Base-by-base conservation (phyloP, 1,140 invertebrate genomes). In the Drosophila tani region DNA sequence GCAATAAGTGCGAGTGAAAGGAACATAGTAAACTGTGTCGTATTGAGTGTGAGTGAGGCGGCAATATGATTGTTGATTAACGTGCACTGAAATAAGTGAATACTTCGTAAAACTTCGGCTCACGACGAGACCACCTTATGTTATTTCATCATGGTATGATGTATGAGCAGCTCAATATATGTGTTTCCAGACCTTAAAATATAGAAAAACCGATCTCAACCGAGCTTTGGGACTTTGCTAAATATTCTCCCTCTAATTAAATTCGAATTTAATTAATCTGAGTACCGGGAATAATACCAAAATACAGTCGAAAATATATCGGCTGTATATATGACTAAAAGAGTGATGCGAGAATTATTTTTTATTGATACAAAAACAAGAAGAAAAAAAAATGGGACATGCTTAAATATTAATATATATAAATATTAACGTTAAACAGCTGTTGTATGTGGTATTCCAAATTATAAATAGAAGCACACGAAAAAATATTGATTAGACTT, bases 391-490 rank as follows among this genome's bases (percentile, higher is more conserved):
- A 53, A 43, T 63, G 43, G 40, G 29, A 70, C 15, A 63, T 49
- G 62, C 75, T 78, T 79, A 79, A 46, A 74, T 63, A 74, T 63
- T 63, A 53, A 74, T 63, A 74, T 63, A 74, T 27, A 62, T 55
- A 63, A 55, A 45, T 50, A 67, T 70, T 53, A 70, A 46, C 29
- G 67, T 70, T 70, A 40, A 53, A 46, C 21, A 43, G 21, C 14
- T 69, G 17, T 63, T 65, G 68, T 58, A 43, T 70, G 53, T 71
- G 66, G 29, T 21, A 50, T 56, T 49, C 17, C 19, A 32, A 57
- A 32, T 32, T 45, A n/a, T 17, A 50, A 40, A 46, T 35, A 55
- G 21, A 71, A 50, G 21, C 21, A 46, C 21, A 32, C n/a, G n/a
- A 65, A 49, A 32, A 40, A 41, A 27, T 50, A 68, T 47, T 38